Base-by-base conservation (phyloP, 1,140 invertebrate genomes). In the Formica selysi region DNA sequence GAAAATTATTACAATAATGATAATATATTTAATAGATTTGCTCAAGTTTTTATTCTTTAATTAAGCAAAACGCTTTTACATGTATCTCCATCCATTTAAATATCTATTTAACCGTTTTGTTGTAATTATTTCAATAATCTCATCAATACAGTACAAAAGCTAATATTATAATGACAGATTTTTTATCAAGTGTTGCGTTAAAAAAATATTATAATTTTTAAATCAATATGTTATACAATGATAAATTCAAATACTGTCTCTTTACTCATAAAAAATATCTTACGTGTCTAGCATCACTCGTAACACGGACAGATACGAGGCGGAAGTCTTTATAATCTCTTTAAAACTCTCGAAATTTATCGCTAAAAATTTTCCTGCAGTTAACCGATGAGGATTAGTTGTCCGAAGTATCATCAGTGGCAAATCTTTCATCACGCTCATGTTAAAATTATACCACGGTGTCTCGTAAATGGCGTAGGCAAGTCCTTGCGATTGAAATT, bases 311-410 rank as follows among this genome's bases (percentile, higher is more conserved):
- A 90, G 26, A 13, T 87, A 89, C 5, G 85, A 87, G 10, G 38
- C 70, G 2, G 80, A 90, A 8, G 81, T 44, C 10, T 87, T 90
- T 1, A 90, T 1, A 48, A 89, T 87, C 13, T 89, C 76, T 3
- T 87, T 90, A 44, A 89, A 90, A 0, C 64, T 85, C 16, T 51
- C 4, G 8, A 89, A 36, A 36, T 90, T 90, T 70, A 90, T 87
- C 13, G 80, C 29, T 13, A 84, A 0, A 65, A 83, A 83, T 54
- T 86, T 86, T 22, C 86, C 80, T 48, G 68, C 80, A 0, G 62
- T 84, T 5, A 87, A 41, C 11, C n/a, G 70, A 51, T 65, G 68
- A 44, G 61, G 70, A 44, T 44, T 48, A 8, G 22, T 4, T 51
- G 64, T 16, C 1, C 80, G 68, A 11, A 87, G 36, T 0, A 87